These are phyloP conservation scores for Parapristionchus giblindavisi DNA, from an alignment of 2,888 invertebrate species.

Conservation along the genomic window DNA sequence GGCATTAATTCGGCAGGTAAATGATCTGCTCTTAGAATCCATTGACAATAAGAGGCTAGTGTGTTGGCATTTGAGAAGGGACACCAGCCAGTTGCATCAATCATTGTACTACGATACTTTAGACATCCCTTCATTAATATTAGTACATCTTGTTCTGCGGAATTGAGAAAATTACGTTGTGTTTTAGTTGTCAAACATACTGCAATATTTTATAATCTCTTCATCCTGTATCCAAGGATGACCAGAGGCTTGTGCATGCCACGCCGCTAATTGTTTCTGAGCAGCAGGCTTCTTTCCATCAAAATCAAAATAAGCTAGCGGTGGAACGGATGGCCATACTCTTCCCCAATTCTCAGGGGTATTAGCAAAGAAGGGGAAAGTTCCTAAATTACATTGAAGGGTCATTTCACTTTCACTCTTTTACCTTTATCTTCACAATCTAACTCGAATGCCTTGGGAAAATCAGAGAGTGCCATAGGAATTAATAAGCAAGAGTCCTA, in stretches of 20 bases:
- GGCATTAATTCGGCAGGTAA: not conserved
- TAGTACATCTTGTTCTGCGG: not conserved
- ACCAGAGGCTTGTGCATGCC: not conserved
- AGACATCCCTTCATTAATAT: constrained; percentile 1
- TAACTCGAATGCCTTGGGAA: not conserved
- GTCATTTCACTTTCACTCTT: not conserved
- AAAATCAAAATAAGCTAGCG: not conserved
- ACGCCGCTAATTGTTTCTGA: not conserved
- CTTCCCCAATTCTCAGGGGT: not conserved
- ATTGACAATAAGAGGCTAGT: not conserved
- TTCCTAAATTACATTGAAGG: not conserved
- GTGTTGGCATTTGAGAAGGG: not conserved
- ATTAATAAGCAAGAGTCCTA: not conserved
- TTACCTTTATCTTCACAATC: constrained; percentile 6
- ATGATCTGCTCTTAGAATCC: not conserved
- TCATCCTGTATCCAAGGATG: not conserved
- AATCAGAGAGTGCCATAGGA: not conserved
- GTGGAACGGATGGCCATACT: not conserved
- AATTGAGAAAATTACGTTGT: not conserved
- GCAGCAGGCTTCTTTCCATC: not conserved
- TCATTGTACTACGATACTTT: not conserved
- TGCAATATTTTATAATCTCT: not conserved
- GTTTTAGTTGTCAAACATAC: not conserved
- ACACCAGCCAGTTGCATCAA: constrained; percentile 2
- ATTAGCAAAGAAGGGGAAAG: not conserved